Base-by-base conservation (phyloP, 2,888 invertebrate species). In the Caenorhabditis virilis region DNA sequence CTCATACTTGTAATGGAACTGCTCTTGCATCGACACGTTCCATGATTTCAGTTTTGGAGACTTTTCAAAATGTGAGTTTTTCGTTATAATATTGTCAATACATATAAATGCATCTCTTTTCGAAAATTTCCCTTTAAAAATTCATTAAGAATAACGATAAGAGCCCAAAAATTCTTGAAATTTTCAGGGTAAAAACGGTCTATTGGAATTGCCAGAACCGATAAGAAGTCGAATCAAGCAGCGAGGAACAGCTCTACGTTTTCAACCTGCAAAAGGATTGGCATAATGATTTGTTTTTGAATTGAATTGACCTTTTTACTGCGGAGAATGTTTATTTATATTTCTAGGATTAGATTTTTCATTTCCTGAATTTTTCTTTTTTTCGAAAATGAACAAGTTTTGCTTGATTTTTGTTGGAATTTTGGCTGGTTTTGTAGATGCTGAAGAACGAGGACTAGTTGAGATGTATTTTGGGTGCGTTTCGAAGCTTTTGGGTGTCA, bases 1-100 rank as follows among this genome's bases (percentile, higher is more conserved):
- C 60, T 4, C 79, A 81, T 56, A 81, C 81, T 0, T 78, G 76
- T 50, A 81, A 81, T 54, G 81, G 81, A 42, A 81, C 81, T 0
- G 81, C 76, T 1, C 47, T 81, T 1, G 78, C 81, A 1, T 74
- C 79, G 2, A 76, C 79, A 1, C 57, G 81, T 25, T 60, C 80
- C n/a, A 48, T 82, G 23, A 78, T 81, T n/a, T 75, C 81, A 18
- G 16, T 82, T 15, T 47, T 81, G 51, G 81, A 81, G 58, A 82
- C 77, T 1, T 71, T 67, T 45, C 81, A 81, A 50, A 66, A 62
- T 33, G 73, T 66, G 0, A 33, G 56, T 46, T 27, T n/a, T 20
- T 22, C n/a, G n/a, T n/a, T n/a, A n/a, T n/a, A n/a, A n/a, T n/a
- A n/a, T n/a, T n/a, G n/a, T n/a, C n/a, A n/a, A n/a, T n/a, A n/a